A percentile compares a stretch with the other conserved stretches of the same genome.
phyloP scores from a whole-genome alignment of 2,797 vertebrate genomes.

The Paramormyrops hopkinsi region DNA sequence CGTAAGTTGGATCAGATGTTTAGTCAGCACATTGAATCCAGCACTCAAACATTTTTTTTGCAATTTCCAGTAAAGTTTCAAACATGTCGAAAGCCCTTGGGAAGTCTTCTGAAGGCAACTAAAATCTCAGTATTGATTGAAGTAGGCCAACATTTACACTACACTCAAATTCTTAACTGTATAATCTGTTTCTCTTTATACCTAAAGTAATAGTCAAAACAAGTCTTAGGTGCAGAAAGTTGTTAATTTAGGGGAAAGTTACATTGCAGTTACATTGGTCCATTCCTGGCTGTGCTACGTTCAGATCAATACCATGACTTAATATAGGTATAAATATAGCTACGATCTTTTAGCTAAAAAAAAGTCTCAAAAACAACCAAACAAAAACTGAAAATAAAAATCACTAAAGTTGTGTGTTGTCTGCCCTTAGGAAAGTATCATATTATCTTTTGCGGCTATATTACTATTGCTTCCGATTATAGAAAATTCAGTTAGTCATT shows the following conservation, averaged over 20 bases:
- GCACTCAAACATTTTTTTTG: neutral
- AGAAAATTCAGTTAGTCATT: neutral
- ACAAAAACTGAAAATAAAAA: neutral
- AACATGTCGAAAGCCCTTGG: neutral
- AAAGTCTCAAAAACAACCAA: neutral
- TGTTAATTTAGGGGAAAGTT: neutral
- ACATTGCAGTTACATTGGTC: neutral
- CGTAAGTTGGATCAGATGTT: neutral
- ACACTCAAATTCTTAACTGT: neutral
- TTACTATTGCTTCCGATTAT: neutral
- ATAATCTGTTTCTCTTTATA: neutral
- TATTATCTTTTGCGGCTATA: neutral
- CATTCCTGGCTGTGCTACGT: neutral
- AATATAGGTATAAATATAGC: neutral
- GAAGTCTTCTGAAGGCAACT: neutral
- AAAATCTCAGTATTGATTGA: neutral
- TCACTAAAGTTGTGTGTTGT: neutral
- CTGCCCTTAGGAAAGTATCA: neutral
- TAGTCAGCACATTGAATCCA: neutral
- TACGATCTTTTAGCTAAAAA: neutral
- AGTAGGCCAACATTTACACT: neutral
- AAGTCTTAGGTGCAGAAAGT: neutral
- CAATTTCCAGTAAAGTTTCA: neutral
- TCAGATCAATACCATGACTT: neutral
- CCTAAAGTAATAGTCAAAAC: neutral